phyloP scores from a whole-genome alignment of 2,797 vertebrate genomes.

The Gymnothorax reevesii region DNA sequence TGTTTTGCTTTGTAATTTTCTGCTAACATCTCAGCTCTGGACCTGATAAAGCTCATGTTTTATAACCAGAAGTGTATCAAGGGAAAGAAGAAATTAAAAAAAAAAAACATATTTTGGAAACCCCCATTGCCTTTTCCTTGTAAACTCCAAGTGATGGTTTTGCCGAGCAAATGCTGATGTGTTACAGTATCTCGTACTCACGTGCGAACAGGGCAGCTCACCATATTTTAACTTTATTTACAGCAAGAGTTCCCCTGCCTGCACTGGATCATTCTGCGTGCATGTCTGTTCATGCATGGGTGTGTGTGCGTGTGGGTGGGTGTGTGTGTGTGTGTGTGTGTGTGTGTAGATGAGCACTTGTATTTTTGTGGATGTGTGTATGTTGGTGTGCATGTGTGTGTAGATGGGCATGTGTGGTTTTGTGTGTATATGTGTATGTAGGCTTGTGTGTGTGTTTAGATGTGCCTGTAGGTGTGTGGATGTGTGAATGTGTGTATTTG shows the following conservation, averaged over 20 bases:
- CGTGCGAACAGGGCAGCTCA: background rate
- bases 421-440: constrained; percentile 27
- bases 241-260: background rate
- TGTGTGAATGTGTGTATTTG: no score
- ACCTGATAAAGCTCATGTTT: background rate
- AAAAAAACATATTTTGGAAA: background rate
- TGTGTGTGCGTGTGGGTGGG: no score
- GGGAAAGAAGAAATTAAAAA: background rate
- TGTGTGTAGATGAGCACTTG: background rate
- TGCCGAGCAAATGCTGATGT: background rate
- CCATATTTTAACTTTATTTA: background rate
- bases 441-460: constrained; percentile 24
- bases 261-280: no score
- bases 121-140: background rate
- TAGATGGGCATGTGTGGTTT: background rate
- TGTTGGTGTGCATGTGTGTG: background rate
- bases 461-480: no score
- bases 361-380: background rate
- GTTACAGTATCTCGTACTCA: background rate
- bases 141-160: background rate
- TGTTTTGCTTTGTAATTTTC: background rate
- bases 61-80: background rate
- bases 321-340: background rate
- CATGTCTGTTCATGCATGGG: no score
- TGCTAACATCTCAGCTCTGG: background rate